These are phyloP conservation scores for Mastacembelus armatus DNA, from an alignment of 2,797 vertebrate genomes.

Conservation along the genomic window DNA sequence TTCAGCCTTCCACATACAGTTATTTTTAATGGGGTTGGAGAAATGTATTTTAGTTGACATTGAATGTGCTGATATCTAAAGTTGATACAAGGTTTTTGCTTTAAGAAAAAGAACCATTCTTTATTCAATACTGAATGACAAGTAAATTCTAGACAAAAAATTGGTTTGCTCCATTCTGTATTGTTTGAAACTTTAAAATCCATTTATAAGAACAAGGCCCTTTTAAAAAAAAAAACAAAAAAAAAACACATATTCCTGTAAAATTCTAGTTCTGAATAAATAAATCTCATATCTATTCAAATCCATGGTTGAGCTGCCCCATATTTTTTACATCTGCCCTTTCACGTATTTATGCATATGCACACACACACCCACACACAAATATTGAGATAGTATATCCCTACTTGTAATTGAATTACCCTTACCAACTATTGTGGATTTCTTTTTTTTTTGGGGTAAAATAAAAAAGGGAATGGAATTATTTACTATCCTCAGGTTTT, in stretches of 20 bases:
- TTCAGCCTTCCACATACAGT: slow-evolving; percentile 5
- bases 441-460: slow-evolving; percentile 58
- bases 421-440: slow-evolving; percentile 33
- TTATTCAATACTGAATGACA: slow-evolving; percentile 35
- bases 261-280: slow-evolving; percentile 60
- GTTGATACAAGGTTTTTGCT: slow-evolving; percentile 27
- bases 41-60: neutral
- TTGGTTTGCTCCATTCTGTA: slow-evolving; percentile 8
- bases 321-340: slow-evolving; percentile 49
- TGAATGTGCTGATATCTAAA: slow-evolving; percentile 25
- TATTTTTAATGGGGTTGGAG: slow-evolving; percentile 1
- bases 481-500: slow-evolving; percentile 54
- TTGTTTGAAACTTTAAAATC: slow-evolving; percentile 63
- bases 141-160: slow-evolving; percentile 5
- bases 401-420: slow-evolving; percentile 45
- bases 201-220: slow-evolving; percentile 55
- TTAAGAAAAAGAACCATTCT: slow-evolving; percentile 4
- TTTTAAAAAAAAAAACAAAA: slow-evolving; percentile 52
- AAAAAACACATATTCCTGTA: slow-evolving; percentile 47
- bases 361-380: neutral
- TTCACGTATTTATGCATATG: slow-evolving; percentile 28
- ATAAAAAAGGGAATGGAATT: slow-evolving; percentile 27
- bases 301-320: slow-evolving; percentile 34
- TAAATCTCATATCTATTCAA: slow-evolving; percentile 54
- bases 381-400: slow-evolving; percentile 6